These are phyloP conservation scores for Sitta europaea DNA, from an alignment of 2,113 vertebrate species.

Conservation along the genomic window DNA sequence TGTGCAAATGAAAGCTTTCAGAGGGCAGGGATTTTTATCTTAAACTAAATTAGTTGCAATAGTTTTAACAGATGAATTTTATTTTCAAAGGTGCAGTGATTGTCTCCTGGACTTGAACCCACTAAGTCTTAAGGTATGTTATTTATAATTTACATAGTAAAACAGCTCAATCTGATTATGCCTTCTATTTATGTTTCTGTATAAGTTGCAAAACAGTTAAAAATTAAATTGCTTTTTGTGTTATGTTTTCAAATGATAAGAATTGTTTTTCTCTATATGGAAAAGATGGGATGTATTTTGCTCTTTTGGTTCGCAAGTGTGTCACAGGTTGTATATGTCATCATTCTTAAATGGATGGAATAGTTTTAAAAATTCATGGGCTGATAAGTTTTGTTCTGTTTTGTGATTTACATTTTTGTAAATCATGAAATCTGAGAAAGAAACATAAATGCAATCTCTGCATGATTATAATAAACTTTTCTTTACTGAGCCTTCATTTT, in stretches of 20 bases:
- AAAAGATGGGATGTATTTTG: not conserved
- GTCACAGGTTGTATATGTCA: not conserved
- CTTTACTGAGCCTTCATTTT: not conserved
- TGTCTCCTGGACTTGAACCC: not conserved
- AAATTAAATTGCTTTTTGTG: not conserved
- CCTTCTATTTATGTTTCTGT: not conserved
- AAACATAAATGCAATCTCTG: not conserved
- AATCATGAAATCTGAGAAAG: not conserved
- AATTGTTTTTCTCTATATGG: not conserved
- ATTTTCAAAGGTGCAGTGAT: conserved; percentile 29
- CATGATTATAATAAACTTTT: not conserved
- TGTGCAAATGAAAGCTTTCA: not conserved
- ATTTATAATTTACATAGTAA: not conserved
- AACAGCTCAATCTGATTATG: not conserved
- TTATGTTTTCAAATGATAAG: not conserved
- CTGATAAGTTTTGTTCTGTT: not conserved
- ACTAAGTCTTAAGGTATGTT: not conserved
- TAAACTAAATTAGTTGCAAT: not conserved
- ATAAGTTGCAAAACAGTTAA: not conserved
- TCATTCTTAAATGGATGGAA: not conserved
- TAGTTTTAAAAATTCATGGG: not conserved
- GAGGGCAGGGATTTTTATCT: not conserved
- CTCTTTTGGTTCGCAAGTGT: not conserved
- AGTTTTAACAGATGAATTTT: not conserved
- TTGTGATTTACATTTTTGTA: not conserved